phyloP scores from a whole-genome alignment of 2,797 vertebrate species.

The Lagorchestes hirsutus region DNA sequence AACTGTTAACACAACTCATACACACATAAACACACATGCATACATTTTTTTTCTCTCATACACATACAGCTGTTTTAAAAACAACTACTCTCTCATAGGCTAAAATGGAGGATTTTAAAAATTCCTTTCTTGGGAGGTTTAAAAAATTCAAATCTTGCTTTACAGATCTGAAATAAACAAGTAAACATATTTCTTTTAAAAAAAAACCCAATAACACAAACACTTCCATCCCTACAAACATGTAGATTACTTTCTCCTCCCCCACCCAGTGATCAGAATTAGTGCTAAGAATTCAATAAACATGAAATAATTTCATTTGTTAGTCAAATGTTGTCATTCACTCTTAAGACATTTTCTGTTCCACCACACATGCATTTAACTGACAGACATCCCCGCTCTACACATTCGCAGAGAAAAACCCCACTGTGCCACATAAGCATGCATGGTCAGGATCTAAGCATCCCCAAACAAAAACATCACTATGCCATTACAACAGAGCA shows the following conservation, averaged over 20 bases:
- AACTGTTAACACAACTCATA: conserved; percentile 65
- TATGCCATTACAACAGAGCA: conserved; percentile 82
- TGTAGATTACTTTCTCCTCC: conserved; percentile 66
- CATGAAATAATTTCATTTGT: conserved; percentile 74
- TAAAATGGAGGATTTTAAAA: conserved; percentile 38
- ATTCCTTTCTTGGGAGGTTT: conserved; percentile 70
- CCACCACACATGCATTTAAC: conserved; percentile 83
- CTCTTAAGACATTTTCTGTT: conserved; percentile 78
- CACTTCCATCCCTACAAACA: conserved; percentile 70
- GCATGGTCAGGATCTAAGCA: conserved; percentile 84
- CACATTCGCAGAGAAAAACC: conserved; percentile 79
- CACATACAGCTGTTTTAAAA: conserved; percentile 64
- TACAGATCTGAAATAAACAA: conserved; percentile 70
- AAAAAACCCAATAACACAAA: conserved; percentile 63
- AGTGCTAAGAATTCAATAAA: conserved; percentile 67
- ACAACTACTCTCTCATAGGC: conserved; percentile 5
- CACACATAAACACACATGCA: conserved; percentile 19
- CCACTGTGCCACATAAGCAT: conserved; percentile 82
- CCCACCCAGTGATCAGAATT: conserved; percentile 70
- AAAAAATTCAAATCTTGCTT: conserved; percentile 53
- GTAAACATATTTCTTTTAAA: conserved; percentile 60
- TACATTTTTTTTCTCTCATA: conserved; percentile 2
- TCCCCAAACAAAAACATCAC: conserved; percentile 82
- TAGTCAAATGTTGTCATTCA: conserved; percentile 78
- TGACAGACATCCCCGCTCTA: conserved; percentile 81